phyloP scores from a whole-genome alignment of 2,113 vertebrate genomes.

The Phaethornis superciliosus region DNA sequence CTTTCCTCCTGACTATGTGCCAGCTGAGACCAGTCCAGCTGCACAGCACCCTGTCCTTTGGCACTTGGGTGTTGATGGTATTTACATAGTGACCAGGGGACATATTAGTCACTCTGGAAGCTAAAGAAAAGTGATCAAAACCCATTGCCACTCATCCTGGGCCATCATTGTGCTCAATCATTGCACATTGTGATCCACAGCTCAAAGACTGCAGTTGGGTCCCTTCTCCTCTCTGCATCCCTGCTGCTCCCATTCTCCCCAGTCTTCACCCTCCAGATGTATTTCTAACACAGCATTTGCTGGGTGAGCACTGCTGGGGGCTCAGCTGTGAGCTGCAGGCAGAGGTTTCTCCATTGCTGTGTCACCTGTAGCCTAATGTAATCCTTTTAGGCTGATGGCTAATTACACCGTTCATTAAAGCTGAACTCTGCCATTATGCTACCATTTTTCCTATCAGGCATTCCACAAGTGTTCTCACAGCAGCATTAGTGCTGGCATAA shows the following conservation, averaged over 20 bases:
- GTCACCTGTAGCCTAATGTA: neutral
- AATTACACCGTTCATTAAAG: fast-evolving
- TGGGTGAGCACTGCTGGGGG: neutral
- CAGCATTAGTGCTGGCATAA: neutral
- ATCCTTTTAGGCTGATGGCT: neutral
- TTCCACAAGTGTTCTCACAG: neutral
- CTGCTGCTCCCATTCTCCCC: too few species aligned
- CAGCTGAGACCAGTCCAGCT: neutral
- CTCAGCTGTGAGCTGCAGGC: fast-evolving
- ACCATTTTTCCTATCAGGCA: neutral
- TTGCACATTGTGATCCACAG: too few species aligned
- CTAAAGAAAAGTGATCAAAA: neutral
- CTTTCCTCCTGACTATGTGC: neutral
- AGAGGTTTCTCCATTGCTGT: fast-evolving
- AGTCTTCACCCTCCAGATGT: fast-evolving
- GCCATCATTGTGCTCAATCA: neutral
- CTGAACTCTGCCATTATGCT: neutral
- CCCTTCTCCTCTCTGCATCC: too few species aligned
- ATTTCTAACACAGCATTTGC: neutral
- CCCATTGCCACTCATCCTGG: neutral
- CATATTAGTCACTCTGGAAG: too few species aligned
- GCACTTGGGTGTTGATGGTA: fast-evolving
- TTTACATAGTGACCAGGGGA: fast-evolving
- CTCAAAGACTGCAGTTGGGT: too few species aligned
- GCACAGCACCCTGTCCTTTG: neutral